Evolutionary conservation across 2,113 vertebrate genomes (phyloP), one percentile per base, ranked within the genome.

Genomic region (Tauraco erythrolophus): DNA sequence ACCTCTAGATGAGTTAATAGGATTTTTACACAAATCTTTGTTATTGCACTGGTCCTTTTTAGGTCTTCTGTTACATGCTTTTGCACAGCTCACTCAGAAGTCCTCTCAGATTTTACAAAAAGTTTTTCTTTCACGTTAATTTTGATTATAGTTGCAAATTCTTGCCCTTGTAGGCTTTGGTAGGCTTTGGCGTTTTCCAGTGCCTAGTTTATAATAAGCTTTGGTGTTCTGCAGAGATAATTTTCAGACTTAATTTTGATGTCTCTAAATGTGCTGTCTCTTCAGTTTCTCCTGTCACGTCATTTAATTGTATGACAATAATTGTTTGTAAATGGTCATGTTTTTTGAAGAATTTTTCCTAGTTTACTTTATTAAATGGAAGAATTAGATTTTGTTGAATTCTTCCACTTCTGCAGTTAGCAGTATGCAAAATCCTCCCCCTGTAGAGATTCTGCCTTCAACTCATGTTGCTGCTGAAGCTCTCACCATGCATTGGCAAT

Each of bases 101-200:
- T 85, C 54, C 53, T 84, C 76, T 80, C 74, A 74, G 88, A 70
- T 89, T 90, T 72, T 58, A 77, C 48, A 69, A 81, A 16, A 57
- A 72, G 33, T 68, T 94, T 51, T 94, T 83, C 24, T 94, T 89
- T 83, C 65, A 88, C 30, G 2, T 76, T 92, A 41, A 43, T 93
- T 88, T 95, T 93, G 41, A 94, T 95, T 87, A 57, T 65, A 86
- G 81, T 93, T 92, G 87, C 35, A 83, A 72, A 79, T 94, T 88
- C 28, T 46, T 95, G 17, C 81, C 61, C 21, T 89, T 80, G 82
- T 68, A 88, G 86, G 76, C 56, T 43, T 76, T 94, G 24, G 82
- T 68, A 88, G 86, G 76, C 56, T 43, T 76, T 94, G 24, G 37
- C 89, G 3, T 90, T 97, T 91, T 57, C 25, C 88, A 37, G 45